Evolutionary conservation across 1,140 invertebrate species (phyloP).

Genomic region (Drosophila tsacasi): DNA sequence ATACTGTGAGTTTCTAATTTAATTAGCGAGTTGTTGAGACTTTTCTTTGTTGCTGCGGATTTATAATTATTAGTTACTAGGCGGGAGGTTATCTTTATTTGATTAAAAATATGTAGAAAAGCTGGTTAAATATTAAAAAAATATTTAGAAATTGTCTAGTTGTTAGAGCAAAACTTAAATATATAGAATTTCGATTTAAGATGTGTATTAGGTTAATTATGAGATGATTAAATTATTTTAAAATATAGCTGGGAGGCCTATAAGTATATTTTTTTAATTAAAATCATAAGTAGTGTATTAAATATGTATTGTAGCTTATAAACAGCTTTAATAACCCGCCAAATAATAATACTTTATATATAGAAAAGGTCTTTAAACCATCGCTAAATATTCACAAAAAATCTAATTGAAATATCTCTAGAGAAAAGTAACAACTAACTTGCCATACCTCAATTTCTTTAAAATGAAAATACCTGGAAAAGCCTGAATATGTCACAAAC

Average conservation of each 20-base stretch:
- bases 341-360: not conserved
- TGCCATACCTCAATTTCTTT: not conserved
- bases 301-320: too few relatives aligned
- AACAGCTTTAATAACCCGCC: too few relatives aligned
- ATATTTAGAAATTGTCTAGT: not conserved
- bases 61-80: constrained; percentile 4
- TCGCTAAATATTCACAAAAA: not conserved
- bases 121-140: not conserved
- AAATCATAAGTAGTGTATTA: too few relatives aligned
- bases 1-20: constrained; percentile 2
- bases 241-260: too few relatives aligned
- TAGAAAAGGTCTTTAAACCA: not conserved
- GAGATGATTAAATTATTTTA: not conserved
- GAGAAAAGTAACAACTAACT: not conserved
- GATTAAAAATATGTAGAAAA: not conserved
- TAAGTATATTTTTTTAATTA: too few relatives aligned
- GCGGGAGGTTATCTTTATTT: not conserved
- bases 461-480: not conserved
- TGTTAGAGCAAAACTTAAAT: not conserved
- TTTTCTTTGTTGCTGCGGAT: not conserved
- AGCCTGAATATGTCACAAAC: not conserved
- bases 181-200: too few relatives aligned
- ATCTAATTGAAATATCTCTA: not conserved
- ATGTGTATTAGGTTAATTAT: not conserved
- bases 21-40: constrained; percentile 13